Base-by-base conservation (phyloP, 2,113 vertebrate species). In the Meleagris gallopavo region DNA sequence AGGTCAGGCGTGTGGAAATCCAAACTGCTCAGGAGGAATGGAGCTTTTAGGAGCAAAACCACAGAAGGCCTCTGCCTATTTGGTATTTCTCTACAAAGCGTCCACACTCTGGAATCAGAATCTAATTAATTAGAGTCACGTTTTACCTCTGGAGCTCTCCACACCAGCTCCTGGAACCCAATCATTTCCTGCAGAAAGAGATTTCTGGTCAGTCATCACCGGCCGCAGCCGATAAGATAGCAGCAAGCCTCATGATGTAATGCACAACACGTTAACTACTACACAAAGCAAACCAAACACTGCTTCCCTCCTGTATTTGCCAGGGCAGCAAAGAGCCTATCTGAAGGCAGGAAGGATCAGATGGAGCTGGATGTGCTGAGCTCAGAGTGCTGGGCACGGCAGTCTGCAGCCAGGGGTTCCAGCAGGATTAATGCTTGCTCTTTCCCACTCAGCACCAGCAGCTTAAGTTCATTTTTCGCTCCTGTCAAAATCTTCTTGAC, bases 381-480 rank as follows among this genome's bases (percentile, higher is more conserved):
- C 66, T 13, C 54, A 22, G 18, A 41, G 62, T 1, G 1, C 76
- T 8, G 54, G 65, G 41, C 52, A 5, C 19, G 2, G 9, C 27
- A 32, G 70, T 21, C 69, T 38, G 80, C 73, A 54, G 48, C 36
- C 4, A 21, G 19, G 69, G 1, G 10, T 9, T 10, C n/a, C 34
- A 40, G 45, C 71, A 77, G 83, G 74, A 71, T 50, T 66, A 65
- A 48, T 15, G 3, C 83, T 3, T 13, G 4, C 7, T 45, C 24
- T n/a, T 34, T 73, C 87, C n/a, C 83, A 61, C 70, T 61, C 43
- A 1, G 11, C 80, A 52, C 45, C 79, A 86, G 45, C 86, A 41
- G 43, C 65, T 77, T 24, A 14, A 70, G 74, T 66, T 72, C 52
- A 86, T 87, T 92, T 90, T 55, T 87, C 82, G 61, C 54, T 87